Base-by-base conservation (phyloP, 2,888 invertebrate genomes). In the Diaphora mendica region DNA sequence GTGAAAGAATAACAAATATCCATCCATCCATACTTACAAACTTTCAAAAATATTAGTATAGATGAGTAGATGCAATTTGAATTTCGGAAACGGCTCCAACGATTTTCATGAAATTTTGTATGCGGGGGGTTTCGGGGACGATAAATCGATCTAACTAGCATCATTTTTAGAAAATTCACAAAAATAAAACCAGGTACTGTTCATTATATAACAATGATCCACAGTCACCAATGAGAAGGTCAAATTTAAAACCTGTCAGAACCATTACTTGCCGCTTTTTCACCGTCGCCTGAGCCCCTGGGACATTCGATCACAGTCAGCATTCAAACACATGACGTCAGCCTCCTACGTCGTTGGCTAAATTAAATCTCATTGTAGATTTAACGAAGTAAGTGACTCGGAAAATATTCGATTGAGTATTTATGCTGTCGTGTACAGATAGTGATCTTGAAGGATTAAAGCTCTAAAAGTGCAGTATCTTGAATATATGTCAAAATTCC, bases 261-360 rank as follows among this genome's bases (percentile, higher is more conserved):
- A 48, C 42, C 62, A 30, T 72, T 67, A 55, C 68, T 67, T 70
- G 70, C 68, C 70, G 55, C 64, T 64, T 72, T 72, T 72, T 51
- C 70, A 51, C 30, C 70, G 30, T 66, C 48, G 39, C 35, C n/a
- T 55, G 20, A 64, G 82, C 89, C 89, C 91, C 73, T 75, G 86
- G 87, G 93, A 91, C 90, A 85, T 81, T 93, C 94, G 88, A 94
- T 94, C 94, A 92, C 89, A 83, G 90, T 89, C 87, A 82, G 80
- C 26, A 69, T 82, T 84, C 85, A 85, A 85, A 87, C 83, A 85
- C 82, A 84, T 84, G 83, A 86, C 82, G 78, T 75, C 75, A 77
- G 79, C 73, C 75, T 74, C 69, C 71, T 76, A 79, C 79, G 84
- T 87, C 87, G 89, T 91, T 82, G 86, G 81, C 81, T 85, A 85